Base-by-base conservation (phyloP, 2,113 vertebrate species). In the Machaerirhynchus nigripectus region DNA sequence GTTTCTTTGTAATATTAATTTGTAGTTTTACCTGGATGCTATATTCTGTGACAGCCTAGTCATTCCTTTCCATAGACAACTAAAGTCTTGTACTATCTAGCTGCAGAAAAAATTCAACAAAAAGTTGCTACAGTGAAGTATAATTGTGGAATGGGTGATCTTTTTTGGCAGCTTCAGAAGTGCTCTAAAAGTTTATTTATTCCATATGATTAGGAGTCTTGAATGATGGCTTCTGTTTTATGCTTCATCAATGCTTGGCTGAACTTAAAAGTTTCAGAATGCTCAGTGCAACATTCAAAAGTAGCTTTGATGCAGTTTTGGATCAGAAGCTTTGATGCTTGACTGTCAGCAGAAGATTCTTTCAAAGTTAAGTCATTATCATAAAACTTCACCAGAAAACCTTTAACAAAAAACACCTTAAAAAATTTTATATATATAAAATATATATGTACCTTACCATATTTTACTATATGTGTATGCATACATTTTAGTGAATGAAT, bases 281-380 rank as follows among this genome's bases (percentile, higher is more conserved):
- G 65, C 85, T 89, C 7, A 2, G 35, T 78, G 70, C 33, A 87
- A 84, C 61, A 52, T 68, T 89, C 74, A 87, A 87, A 91, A 91
- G 37, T 53, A 90, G 22, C 65, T 95, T 90, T 95, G 77, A 90
- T 77, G 70, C n/a, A 57, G 87, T 90, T 86, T 93, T 88, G 73
- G 76, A 87, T 93, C 71, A 95, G 77, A 90, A 91, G 65, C 26
- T 91, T 76, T 79, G 79, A 94, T 89, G 91, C 79, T 64, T 95
- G 61, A 82, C 76, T 79, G 82, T 87, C 89, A 93, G 74, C 44
- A 94, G 65, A 94, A 94, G 42, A 87, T 69, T 94, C 35, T 67
- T 77, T 93, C 70, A 37, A 86, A 96, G 53, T 76, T 37, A 73
- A 85, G 30, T 35, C 16, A 67, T 63, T 65, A 74, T 37, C 24